These are phyloP conservation scores for Drosophila histrio DNA, from an alignment of 2,888 invertebrate species.

Conservation along the genomic window DNA sequence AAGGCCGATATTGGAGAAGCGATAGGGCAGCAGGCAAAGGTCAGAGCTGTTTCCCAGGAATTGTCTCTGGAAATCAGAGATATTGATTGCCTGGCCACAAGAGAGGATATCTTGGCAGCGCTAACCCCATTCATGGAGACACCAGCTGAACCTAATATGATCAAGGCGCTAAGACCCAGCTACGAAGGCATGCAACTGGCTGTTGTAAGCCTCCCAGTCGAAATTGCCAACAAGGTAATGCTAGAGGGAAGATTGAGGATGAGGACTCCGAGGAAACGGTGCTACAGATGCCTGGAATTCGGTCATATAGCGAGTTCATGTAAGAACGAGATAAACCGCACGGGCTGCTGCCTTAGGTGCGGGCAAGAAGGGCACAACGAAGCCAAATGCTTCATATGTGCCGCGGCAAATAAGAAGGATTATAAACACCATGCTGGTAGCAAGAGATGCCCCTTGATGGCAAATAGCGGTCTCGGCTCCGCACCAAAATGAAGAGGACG, in stretches of 20 bases:
- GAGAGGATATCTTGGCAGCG: not conserved
- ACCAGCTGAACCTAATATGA: not conserved
- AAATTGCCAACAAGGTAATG: not conserved
- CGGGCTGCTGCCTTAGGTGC: too few relatives aligned
- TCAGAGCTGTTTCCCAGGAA: not conserved
- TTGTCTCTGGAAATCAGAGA: not conserved
- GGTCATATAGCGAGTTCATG: not conserved
- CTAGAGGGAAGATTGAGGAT: not conserved
- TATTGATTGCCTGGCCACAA: not conserved
- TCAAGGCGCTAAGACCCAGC: not conserved
- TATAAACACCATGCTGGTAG: not conserved
- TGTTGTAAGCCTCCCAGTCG: not conserved
- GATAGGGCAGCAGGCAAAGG: not conserved
- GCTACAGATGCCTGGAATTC: not conserved
- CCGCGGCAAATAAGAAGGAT: not conserved
- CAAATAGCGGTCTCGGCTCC: too few relatives aligned
- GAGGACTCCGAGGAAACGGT: not conserved
- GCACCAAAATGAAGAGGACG: too few relatives aligned
- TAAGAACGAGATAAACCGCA: not conserved
- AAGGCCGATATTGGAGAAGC: too few relatives aligned
- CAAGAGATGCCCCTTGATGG: too few relatives aligned
- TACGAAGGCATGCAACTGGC: not conserved
- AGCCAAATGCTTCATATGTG: too few relatives aligned
- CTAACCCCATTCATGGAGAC: not conserved
- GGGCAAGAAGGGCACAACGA: too few relatives aligned